phyloP scores from a whole-genome alignment of 2,797 vertebrate species.

The Bradypodion pumilum region DNA sequence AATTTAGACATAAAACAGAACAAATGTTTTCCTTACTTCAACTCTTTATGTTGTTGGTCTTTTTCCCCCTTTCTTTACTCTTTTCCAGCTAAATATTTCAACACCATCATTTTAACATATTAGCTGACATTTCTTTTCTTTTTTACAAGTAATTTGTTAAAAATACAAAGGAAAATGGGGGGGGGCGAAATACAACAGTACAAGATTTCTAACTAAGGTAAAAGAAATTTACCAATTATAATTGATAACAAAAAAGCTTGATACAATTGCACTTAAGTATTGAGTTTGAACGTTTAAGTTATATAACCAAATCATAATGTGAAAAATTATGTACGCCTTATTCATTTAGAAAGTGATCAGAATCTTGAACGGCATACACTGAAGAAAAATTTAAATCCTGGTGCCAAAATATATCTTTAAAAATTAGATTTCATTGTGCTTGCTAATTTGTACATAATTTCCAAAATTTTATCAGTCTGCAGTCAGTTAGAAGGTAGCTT shows the following conservation, averaged over 20 bases:
- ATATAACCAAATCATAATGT: not conserved
- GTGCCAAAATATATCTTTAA: not conserved
- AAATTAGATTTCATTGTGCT: not conserved
- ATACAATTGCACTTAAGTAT: not conserved
- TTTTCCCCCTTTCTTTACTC: too few relatives aligned
- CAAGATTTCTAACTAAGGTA: not conserved
- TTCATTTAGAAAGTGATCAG: not conserved
- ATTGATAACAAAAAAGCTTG: not conserved
- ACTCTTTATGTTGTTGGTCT: too few relatives aligned
- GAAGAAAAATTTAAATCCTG: not conserved
- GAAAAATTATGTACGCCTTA: not conserved
- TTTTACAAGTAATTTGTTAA: not conserved
- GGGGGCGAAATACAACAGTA: not conserved
- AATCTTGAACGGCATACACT: not conserved
- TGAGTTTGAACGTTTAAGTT: not conserved
- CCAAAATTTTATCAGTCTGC: not conserved
- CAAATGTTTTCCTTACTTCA: too few relatives aligned
- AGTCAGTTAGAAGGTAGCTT: not conserved
- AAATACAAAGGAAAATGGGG: not conserved
- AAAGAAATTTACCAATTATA: not conserved
- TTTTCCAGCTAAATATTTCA: not conserved
- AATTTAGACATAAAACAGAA: not conserved
- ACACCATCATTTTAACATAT: not conserved
- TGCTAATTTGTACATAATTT: not conserved
- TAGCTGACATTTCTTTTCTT: not conserved